phyloP scores from a whole-genome alignment of 1,140 invertebrate genomes.

The Brachionus asplanchnoidis region DNA sequence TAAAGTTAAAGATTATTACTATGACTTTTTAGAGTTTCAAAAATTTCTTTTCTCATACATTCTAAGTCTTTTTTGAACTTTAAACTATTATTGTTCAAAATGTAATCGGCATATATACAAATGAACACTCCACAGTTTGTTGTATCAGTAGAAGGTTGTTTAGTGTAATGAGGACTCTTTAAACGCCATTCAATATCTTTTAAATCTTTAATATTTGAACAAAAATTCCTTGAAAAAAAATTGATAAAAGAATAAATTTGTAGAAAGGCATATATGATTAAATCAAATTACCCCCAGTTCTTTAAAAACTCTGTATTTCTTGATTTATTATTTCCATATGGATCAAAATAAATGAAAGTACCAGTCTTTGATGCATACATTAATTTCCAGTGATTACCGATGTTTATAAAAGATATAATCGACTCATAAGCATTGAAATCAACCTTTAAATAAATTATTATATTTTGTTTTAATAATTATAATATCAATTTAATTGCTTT shows the following conservation, averaged over 20 bases:
- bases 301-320: neutral
- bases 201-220: slow-evolving; percentile 15
- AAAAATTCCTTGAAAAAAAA: slow-evolving; percentile 3
- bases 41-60: slow-evolving; percentile 22
- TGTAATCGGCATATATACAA: neutral
- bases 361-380: slow-evolving; percentile 25
- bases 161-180: slow-evolving; percentile 18
- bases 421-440: slow-evolving; percentile 17
- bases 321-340: neutral
- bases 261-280: slow-evolving; percentile 3
- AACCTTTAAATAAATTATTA: slow-evolving; percentile 5
- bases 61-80: no score
- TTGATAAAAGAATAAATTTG: neutral
- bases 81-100: no score
- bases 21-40: slow-evolving; percentile 11
- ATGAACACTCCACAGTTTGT: slow-evolving; percentile 25
- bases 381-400: slow-evolving; percentile 5
- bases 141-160: slow-evolving; percentile 11
- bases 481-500: neutral
- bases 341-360: slow-evolving; percentile 3
- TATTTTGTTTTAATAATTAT: neutral
- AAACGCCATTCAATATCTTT: neutral
- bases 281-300: neutral
- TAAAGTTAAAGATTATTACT: neutral
- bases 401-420: slow-evolving; percentile 9